phyloP scores from a whole-genome alignment of 2,113 vertebrate species.

The Ailuropoda melanoleuca region DNA sequence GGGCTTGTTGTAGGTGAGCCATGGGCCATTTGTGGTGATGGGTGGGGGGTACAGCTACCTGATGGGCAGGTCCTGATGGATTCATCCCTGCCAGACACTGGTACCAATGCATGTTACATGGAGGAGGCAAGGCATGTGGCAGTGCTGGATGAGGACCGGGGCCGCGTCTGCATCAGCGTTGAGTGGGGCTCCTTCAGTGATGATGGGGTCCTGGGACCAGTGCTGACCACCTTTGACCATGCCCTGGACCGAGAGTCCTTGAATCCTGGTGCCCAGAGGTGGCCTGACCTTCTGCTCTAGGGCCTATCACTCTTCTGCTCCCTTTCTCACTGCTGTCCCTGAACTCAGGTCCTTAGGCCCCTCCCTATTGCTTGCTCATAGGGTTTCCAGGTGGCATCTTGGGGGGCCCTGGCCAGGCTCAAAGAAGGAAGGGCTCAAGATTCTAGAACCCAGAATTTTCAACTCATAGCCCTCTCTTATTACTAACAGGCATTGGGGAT shows the following conservation, averaged over 20 bases:
- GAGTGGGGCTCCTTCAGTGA: constrained; percentile 86
- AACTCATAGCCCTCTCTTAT: neutral
- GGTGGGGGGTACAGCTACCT: neutral
- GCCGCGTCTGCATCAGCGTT: constrained; percentile 80
- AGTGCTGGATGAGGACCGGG: constrained; percentile 62
- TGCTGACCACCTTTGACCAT: constrained; percentile 86
- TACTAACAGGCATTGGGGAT: neutral
- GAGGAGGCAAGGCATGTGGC: constrained; percentile 78
- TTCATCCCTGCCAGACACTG: constrained; percentile 66
- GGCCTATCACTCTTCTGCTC: neutral
- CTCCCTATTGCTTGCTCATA: neutral
- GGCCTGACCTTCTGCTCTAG: neutral
- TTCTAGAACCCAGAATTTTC: constrained; percentile 37
- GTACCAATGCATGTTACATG: constrained; percentile 88
- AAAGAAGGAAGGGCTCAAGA: neutral
- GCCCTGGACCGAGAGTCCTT: constrained; percentile 84
- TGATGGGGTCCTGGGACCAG: constrained; percentile 56
- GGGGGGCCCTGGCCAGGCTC: neutral
- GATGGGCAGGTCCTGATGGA: neutral
- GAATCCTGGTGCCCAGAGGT: constrained; percentile 84
- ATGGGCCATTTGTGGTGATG: rapidly evolving
- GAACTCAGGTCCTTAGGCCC: neutral
- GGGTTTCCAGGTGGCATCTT: neutral
- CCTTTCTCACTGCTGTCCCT: neutral
- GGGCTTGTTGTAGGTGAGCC: constrained; percentile 89